A percentile compares a stretch with the other conserved stretches of the same genome.
These are phyloP conservation scores for Trypoxylus dichotomus DNA, from an alignment of 1,140 invertebrate genomes.

Conservation along the genomic window DNA sequence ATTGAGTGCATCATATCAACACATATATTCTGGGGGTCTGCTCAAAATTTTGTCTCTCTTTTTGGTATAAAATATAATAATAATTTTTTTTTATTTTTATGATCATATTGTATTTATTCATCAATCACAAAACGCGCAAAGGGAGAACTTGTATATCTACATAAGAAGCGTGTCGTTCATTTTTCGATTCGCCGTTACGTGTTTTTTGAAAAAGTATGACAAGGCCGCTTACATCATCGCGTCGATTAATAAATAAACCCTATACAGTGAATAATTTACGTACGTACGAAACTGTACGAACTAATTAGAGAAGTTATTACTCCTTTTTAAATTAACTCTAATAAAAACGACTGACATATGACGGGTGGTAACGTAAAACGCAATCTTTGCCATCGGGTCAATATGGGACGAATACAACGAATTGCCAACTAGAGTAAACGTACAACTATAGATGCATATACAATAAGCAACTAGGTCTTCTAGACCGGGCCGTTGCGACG, in stretches of 20 bases:
- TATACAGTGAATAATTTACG: background rate
- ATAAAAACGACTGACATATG: background rate
- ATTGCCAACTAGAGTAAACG: background rate
- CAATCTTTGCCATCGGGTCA: background rate
- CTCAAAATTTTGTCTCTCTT: too few species aligned
- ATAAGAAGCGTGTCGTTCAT: background rate
- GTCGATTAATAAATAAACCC: background rate
- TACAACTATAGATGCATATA: background rate
- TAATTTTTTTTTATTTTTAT: too few species aligned
- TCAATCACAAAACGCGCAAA: too few species aligned
- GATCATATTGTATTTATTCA: too few species aligned
- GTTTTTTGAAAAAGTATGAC: background rate
- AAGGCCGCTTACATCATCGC: constrained; percentile 5
- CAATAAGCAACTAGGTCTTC: constrained; percentile 1
- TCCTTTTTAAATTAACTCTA: background rate
- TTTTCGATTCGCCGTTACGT: background rate
- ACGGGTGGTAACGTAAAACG: background rate
- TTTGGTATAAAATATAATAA: too few species aligned
- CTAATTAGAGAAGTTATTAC: background rate
- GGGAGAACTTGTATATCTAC: too few species aligned
- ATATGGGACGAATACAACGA: background rate
- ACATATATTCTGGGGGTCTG: too few species aligned
- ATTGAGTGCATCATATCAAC: too few species aligned
- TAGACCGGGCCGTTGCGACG: background rate
- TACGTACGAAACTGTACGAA: background rate